A percentile compares a stretch with the other conserved stretches of the same genome.
Conservation (phyloP, 2,888 invertebrate genomes). For the Ramazzottius varieornatus region DNA sequence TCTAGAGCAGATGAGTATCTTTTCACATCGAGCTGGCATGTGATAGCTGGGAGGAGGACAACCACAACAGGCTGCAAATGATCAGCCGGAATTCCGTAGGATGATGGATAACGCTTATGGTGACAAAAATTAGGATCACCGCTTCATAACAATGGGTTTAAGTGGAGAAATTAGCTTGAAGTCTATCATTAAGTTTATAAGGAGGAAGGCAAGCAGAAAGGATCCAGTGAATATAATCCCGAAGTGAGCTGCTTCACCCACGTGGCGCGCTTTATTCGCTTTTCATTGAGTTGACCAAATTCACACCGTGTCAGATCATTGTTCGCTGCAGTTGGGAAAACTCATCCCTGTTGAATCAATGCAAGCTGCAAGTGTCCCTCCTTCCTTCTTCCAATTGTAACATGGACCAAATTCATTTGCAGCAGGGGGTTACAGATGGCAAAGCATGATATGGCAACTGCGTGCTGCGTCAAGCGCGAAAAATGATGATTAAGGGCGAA, state of each 20-base stretch:
- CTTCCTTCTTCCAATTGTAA: background rate
- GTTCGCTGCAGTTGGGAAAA: background rate
- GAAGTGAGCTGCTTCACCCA: background rate
- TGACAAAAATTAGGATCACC: constrained; percentile 3
- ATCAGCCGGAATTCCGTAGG: no score
- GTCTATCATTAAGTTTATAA: background rate
- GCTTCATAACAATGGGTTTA: background rate
- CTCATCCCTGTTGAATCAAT: background rate
- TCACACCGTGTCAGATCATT: constrained; percentile 3
- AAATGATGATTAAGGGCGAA: no score
- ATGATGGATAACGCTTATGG: background rate
- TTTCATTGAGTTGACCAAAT: background rate
- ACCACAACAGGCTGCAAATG: no score
- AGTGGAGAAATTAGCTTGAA: constrained; percentile 1
- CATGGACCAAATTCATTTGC: background rate
- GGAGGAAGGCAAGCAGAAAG: background rate
- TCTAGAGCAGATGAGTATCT: no score
- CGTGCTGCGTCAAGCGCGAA: no score
- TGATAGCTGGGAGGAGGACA: no score
- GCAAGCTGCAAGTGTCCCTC: no score
- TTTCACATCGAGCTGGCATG: no score
- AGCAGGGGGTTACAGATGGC: constrained; percentile 1
- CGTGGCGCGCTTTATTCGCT: background rate
- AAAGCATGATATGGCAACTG: no score
- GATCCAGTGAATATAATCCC: background rate